A percentile compares a stretch with the other conserved stretches of the same genome.
phyloP scores from a whole-genome alignment of 2,113 vertebrate species.

The Rostratula benghalensis region DNA sequence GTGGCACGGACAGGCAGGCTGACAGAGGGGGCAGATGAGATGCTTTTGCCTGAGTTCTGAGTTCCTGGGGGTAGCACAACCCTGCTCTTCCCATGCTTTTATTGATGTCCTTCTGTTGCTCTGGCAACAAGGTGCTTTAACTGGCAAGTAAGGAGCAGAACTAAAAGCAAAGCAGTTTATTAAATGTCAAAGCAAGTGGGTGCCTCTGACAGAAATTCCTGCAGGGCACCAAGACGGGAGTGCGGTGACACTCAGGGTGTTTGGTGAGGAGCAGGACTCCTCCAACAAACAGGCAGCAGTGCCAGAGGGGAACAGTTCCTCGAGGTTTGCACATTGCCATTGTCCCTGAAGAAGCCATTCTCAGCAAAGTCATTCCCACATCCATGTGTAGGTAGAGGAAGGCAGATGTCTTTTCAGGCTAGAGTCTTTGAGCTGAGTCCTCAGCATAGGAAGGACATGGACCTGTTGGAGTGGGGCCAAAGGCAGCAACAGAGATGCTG shows the following conservation, averaged over 20 bases:
- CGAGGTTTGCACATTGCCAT: fast-evolving
- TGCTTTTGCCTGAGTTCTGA: not conserved
- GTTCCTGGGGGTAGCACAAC: not conserved
- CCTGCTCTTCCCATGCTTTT: not conserved
- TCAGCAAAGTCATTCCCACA: not conserved
- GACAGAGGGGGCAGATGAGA: not conserved
- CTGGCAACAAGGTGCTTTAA: not conserved
- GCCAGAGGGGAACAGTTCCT: not conserved
- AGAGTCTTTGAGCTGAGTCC: too few relatives aligned
- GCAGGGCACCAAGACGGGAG: fast-evolving
- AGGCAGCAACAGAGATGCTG: too few relatives aligned
- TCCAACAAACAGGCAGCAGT: not conserved
- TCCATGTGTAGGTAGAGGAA: not conserved
- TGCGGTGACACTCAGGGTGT: fast-evolving
- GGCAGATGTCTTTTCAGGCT: not conserved
- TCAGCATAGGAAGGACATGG: too few relatives aligned
- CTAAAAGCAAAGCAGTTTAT: not conserved
- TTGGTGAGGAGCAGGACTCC: not conserved
- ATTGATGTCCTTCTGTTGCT: not conserved
- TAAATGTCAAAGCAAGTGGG: not conserved
- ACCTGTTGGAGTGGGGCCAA: too few relatives aligned
- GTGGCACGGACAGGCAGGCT: not conserved
- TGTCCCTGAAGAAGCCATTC: not conserved
- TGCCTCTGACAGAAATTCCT: not conserved
- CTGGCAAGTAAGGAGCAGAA: not conserved